Evolutionary conservation across 2,797 vertebrate genomes (phyloP), one percentile per base, ranked within the genome.

Genomic region (Holocentrus rufus): DNA sequence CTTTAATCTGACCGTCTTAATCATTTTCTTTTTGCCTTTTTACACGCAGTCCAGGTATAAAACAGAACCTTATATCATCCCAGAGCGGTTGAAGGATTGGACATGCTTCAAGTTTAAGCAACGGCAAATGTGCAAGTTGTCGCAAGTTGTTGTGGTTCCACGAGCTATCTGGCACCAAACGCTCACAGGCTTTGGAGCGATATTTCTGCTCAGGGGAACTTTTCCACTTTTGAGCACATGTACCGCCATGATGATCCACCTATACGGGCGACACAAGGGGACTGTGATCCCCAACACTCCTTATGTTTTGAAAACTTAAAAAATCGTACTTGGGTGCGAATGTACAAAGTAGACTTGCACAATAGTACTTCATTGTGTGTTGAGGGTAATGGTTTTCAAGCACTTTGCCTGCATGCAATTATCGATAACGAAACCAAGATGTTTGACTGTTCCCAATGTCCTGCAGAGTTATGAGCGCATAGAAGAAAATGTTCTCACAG

Each of bases 341-440:
- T 36, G 9, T 1, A 7, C 34, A 7, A 36, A 36, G 34, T 9
- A 7, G 34, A 36, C 9, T 36, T 36, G 7, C 7, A 9, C 7
- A 9, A 36, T 7, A 36, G 9, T 36, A n/a, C 10, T 22, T 22
- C n/a, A 11, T 55, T 15, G 23, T 55, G 22, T 27, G 25, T 36
- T 34, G 6, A 36, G 17, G 15, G 8, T 34, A 8, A 36, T 39
- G n/a, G 5, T 36, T 18, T 11, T 2, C 4, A 13, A 6, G 10
- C 5, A n/a, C 52, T 20, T 39, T 52, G 23, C 13, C 47, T 75
- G 56, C 9, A 34, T 77, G 4, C 22, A 25, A 56, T 66, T 74
- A 13, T 8, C 10, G 9, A 9, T 22, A 74, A 59, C 47, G 0
- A 11, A 72, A 78, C 4, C 77, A 78, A 79, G 62, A 65, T 85